Percentiles rank a stretch among this genome's conserved stretches.
Conservation (phyloP, 1,140 invertebrate species). For the Prorops nasuta region DNA sequence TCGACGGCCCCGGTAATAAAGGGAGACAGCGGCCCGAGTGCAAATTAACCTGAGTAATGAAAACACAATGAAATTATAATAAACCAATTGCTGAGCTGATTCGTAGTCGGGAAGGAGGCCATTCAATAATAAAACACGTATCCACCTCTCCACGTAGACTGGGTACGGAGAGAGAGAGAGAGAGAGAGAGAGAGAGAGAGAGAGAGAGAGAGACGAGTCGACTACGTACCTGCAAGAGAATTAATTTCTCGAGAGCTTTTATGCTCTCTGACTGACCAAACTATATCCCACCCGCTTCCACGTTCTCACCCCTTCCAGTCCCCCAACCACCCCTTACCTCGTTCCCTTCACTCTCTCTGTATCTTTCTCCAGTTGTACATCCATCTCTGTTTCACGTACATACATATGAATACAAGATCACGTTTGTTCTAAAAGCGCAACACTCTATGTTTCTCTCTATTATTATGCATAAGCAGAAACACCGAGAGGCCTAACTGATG, state of each 20-base stretch:
- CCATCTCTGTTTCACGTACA: constrained; percentile 20
- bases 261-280: constrained; percentile 52
- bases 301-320: too few species aligned
- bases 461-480: too few species aligned
- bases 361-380: not conserved
- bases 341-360: not conserved
- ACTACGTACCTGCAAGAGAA: constrained; percentile 38
- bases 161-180: not conserved
- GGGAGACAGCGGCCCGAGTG: constrained; percentile 40
- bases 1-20: constrained; percentile 43
- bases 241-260: constrained; percentile 56
- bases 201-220: constrained; percentile 7
- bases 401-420: too few species aligned
- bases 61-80: constrained; percentile 59
- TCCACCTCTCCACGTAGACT: constrained; percentile 15
- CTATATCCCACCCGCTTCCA: constrained; percentile 27
- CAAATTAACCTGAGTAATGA: constrained; percentile 55
- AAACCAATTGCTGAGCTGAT: constrained; percentile 56
- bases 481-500: too few species aligned
- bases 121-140: constrained; percentile 57
- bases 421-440: too few species aligned
- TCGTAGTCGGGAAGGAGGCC: constrained; percentile 50
- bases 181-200: constrained; percentile 1
- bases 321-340: not conserved
- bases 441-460: too few species aligned